These are phyloP conservation scores for Lepidurus couesii DNA, from an alignment of 1,140 invertebrate genomes.

Conservation along the genomic window DNA sequence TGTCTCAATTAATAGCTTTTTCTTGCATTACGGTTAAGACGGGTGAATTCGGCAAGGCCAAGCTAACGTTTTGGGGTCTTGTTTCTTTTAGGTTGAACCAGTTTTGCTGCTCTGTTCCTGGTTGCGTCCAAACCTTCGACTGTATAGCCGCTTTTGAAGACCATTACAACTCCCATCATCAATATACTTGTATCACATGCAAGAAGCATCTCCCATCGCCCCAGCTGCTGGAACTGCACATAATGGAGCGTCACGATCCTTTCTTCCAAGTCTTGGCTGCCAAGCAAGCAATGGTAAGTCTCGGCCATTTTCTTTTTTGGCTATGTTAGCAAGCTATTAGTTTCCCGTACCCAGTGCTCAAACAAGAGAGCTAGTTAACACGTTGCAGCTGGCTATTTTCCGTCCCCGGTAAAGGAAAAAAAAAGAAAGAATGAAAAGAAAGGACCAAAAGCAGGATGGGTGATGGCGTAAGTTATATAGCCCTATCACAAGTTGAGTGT, in stretches of 20 bases:
- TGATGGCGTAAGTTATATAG: background rate
- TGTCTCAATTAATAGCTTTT: slow-evolving; percentile 26
- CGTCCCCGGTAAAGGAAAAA: too few species aligned
- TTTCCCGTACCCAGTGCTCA: background rate
- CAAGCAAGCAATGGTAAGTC: slow-evolving; percentile 56
- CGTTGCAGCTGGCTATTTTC: background rate
- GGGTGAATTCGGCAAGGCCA: slow-evolving; percentile 30
- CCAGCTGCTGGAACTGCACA: slow-evolving; percentile 61
- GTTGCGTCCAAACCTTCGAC: slow-evolving; percentile 45
- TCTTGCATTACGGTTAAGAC: background rate
- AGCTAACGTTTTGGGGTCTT: slow-evolving; percentile 40
- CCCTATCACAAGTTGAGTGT: background rate
- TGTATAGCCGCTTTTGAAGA: slow-evolving; percentile 48
- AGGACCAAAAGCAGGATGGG: too few species aligned
- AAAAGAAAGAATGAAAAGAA: too few species aligned
- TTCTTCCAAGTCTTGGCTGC: slow-evolving; percentile 58
- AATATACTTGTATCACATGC: slow-evolving; percentile 50
- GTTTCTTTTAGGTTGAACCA: slow-evolving; percentile 43
- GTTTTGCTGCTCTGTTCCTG: slow-evolving; percentile 46
- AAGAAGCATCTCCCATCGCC: slow-evolving; percentile 55
- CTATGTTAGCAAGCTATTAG: background rate
- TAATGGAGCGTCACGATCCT: slow-evolving; percentile 61
- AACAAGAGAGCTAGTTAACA: background rate
- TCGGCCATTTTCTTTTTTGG: background rate
- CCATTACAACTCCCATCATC: slow-evolving; percentile 50